Percentiles rank a stretch among this genome's conserved stretches.
These are phyloP conservation scores for Podarcis lilfordi DNA, from an alignment of 2,797 vertebrate genomes.

Conservation along the genomic window DNA sequence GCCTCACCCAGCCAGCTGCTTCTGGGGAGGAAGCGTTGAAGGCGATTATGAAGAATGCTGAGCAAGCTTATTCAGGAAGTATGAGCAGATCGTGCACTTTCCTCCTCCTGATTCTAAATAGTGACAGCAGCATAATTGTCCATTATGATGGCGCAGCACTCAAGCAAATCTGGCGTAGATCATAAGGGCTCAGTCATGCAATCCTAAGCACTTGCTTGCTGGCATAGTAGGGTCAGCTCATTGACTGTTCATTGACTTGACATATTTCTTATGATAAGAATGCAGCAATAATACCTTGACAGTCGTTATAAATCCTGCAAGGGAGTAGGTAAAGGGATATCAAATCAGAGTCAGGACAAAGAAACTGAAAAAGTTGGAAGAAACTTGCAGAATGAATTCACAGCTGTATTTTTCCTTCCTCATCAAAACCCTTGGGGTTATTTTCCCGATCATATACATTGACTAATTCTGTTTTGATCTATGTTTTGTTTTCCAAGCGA, in stretches of 20 bases:
- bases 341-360: slow-evolving; percentile 15
- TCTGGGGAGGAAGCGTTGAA: too few species aligned
- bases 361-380: slow-evolving; percentile 37
- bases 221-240: neutral
- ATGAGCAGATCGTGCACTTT: neutral
- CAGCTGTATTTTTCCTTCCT: slow-evolving; percentile 12
- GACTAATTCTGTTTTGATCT: neutral
- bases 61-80: neutral
- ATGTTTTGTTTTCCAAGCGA: slow-evolving; percentile 4
- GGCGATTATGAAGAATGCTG: too few species aligned
- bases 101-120: neutral
- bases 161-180: neutral
- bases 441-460: neutral
- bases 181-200: neutral
- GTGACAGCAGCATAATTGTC: neutral
- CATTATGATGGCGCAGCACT: neutral
- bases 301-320: neutral
- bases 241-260: slow-evolving; percentile 3
- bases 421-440: slow-evolving; percentile 25
- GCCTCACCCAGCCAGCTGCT: too few species aligned
- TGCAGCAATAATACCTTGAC: neutral
- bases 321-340: slow-evolving; percentile 17
- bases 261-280: slow-evolving; percentile 1
- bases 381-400: slow-evolving; percentile 29
- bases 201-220: neutral